phyloP scores from a whole-genome alignment of 1,140 invertebrate genomes.

The Reticulitermes speratus region DNA sequence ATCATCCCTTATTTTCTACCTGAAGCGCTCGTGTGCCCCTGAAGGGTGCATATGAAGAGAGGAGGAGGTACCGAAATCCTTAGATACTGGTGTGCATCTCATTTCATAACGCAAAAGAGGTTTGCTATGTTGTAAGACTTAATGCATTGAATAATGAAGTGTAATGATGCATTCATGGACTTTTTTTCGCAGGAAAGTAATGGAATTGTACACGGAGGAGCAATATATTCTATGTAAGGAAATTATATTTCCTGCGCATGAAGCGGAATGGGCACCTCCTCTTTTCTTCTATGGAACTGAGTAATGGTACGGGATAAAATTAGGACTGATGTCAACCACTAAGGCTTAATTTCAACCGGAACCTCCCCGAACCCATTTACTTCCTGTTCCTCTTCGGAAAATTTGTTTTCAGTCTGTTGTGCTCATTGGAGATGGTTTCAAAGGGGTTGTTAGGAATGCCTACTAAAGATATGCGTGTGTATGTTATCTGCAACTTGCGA shows the following conservation, averaged over 20 bases:
- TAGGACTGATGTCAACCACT: not conserved
- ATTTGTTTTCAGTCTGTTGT: no score
- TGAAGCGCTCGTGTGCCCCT: conserved; percentile 6
- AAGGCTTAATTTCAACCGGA: not conserved
- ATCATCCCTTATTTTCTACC: conserved; percentile 10
- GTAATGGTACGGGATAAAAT: not conserved
- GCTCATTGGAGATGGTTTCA: no score
- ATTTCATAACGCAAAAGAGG: not conserved
- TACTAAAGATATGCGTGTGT: no score
- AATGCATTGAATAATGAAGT: not conserved
- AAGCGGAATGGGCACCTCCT: not conserved
- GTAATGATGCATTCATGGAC: not conserved
- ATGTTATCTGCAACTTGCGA: no score
- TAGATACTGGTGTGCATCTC: not conserved
- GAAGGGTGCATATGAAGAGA: not conserved
- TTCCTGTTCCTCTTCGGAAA: not conserved
- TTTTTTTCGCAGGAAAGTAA: not conserved
- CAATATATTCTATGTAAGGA: not conserved
- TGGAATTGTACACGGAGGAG: not conserved
- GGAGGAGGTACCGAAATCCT: not conserved
- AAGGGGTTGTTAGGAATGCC: no score
- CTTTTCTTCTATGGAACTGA: not conserved
- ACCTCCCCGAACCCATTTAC: conserved; percentile 2
- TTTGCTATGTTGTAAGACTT: conserved; percentile 6
- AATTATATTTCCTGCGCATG: not conserved